Evolutionary conservation across 2,797 vertebrate genomes (phyloP).

Genomic region (Neoniphon sammara): DNA sequence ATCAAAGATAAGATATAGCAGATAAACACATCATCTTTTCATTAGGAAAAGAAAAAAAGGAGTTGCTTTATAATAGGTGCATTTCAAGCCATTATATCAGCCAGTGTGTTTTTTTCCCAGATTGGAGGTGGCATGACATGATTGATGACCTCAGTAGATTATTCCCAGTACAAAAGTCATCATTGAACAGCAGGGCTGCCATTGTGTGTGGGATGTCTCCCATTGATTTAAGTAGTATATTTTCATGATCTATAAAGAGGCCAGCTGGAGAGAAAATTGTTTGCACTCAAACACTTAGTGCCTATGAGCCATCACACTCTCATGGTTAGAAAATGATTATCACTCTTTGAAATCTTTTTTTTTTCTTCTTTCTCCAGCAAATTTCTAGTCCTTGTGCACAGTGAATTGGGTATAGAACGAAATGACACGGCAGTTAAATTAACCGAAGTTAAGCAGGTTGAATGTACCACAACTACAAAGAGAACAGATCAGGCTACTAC

Average conservation of each 20-base stretch:
- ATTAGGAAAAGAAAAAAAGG: conserved; percentile 19
- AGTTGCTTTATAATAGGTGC: conserved; percentile 46
- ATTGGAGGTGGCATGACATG: conserved; percentile 72
- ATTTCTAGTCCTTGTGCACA: conserved; percentile 40
- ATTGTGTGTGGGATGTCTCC: conserved; percentile 82
- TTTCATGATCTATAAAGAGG: conserved; percentile 85
- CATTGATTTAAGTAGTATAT: conserved; percentile 84
- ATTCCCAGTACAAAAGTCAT: conserved; percentile 81
- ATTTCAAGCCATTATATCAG: conserved; percentile 64
- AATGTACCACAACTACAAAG: conserved; percentile 17
- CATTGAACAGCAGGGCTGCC: conserved; percentile 82
- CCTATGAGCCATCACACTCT: conserved; percentile 71
- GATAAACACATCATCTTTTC: conserved; percentile 30
- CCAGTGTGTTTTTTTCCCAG: conserved; percentile 33
- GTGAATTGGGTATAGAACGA: conserved; percentile 35
- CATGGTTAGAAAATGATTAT: conserved; percentile 76
- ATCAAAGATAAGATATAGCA: conserved; percentile 19
- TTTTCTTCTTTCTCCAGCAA: conserved; percentile 22
- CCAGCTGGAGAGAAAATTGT: conserved; percentile 82
- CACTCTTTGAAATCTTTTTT: conserved; percentile 58
- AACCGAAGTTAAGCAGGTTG: conserved; percentile 40
- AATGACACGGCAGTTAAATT: conserved; percentile 36
- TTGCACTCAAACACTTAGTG: conserved; percentile 80
- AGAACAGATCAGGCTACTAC: neutral
- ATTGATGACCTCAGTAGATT: conserved; percentile 83